Percentiles rank a stretch among this genome's conserved stretches.
Conservation (phyloP, 1,140 invertebrate species). For the Formica selysi region DNA sequence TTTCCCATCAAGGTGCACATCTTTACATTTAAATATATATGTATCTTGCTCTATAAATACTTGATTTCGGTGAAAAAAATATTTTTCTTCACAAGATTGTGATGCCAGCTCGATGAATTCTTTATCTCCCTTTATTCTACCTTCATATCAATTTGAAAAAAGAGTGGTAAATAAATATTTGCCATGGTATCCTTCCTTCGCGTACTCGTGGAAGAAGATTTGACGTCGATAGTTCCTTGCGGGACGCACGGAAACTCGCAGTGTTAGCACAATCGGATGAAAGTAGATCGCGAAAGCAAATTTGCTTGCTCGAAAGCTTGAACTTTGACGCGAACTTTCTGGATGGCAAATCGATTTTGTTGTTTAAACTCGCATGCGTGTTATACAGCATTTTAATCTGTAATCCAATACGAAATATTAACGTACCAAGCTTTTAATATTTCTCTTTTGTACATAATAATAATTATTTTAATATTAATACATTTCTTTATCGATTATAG, state of each 20-base stretch:
- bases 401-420: background rate
- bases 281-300: slow-evolving; percentile 54
- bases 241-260: slow-evolving; percentile 48
- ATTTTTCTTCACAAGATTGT: slow-evolving; percentile 17
- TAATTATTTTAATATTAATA: slow-evolving; percentile 17
- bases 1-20: background rate
- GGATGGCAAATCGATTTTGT: slow-evolving; percentile 51
- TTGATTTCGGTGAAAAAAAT: slow-evolving; percentile 14
- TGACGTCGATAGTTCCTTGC: slow-evolving; percentile 50
- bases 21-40: slow-evolving; percentile 26
- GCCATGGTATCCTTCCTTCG: slow-evolving; percentile 20
- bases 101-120: slow-evolving; percentile 15
- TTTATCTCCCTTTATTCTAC: background rate
- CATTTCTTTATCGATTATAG: background rate
- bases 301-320: slow-evolving; percentile 56
- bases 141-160: slow-evolving; percentile 32
- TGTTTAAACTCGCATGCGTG: slow-evolving; percentile 33
- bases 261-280: slow-evolving; percentile 59
- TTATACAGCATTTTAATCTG: slow-evolving; percentile 26
- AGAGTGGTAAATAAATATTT: slow-evolving; percentile 59
- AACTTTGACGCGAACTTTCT: slow-evolving; percentile 46
- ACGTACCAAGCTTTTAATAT: background rate
- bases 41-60: background rate
- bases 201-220: slow-evolving; percentile 37
- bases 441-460: background rate